Evolutionary conservation across 2,888 invertebrate genomes (phyloP), one percentile per base, ranked within the genome.

Genomic region (Phyto melanocephala): DNA sequence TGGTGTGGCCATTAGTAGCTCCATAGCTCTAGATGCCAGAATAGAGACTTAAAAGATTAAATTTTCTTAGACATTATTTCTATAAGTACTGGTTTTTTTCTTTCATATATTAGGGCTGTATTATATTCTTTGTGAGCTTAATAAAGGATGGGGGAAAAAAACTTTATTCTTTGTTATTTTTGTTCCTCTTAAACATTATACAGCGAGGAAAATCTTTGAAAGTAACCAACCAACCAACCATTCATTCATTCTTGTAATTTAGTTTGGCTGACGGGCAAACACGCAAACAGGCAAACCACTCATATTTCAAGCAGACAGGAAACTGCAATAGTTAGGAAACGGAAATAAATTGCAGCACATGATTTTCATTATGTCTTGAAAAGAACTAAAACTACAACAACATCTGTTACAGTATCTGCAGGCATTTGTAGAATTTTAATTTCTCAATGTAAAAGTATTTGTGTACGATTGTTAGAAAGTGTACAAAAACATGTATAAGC

Each of bases 21-120:
- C 42, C 52, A 33, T 75, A 24, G 17, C 35, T 65, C 56, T 13
- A 47, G 47, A n/a, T 60, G 22, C 50, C 47, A 60, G 45, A 50
- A 60, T 20, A 58, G 6, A 8, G 13, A 47, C 42, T 76, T 76
- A 68, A 76, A 60, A 60, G 68, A 76, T 67, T 68, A 76, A 60
- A 52, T 52, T 50, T 76, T 70, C 33, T 33, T 22, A 35, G 47
- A 58, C 22, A 35, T 35, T 68, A 24, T 40, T 68, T 67, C 40
- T 58, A 28, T 58, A 50, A 58, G 40, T 22, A 56, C 20, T 37
- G 11, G 11, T 2, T 47, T 54, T 54, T 42, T 20, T 22, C 24
- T 42, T 40, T 37, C 20, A 22, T 35, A 37, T 13, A 37, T 37
- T 58, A 37, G 35, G 20, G 17, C 20, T 52, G 1, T n/a, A 2